These are phyloP conservation scores for Spilosoma lubricipeda DNA, from an alignment of 2,888 invertebrate species.

Conservation along the genomic window DNA sequence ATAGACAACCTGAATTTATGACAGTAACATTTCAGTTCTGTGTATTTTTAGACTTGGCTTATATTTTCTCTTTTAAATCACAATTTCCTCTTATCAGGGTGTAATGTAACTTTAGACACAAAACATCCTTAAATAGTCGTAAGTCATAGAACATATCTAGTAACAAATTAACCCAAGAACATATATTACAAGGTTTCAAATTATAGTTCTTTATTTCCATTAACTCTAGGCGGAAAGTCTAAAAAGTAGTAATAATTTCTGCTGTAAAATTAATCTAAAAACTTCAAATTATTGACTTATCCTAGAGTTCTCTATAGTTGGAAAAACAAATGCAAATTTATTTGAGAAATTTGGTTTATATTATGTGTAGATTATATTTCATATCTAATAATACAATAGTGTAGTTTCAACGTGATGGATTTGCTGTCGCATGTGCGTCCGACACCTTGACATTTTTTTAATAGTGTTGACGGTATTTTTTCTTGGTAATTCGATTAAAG, in stretches of 20 bases:
- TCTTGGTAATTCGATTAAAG: slow-evolving; percentile 36
- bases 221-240: neutral
- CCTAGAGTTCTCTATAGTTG: neutral
- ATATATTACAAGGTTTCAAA: neutral
- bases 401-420: slow-evolving; percentile 39
- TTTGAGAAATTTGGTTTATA: neutral
- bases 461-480: slow-evolving; percentile 37
- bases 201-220: neutral
- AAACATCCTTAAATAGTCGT: neutral
- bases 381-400: slow-evolving; percentile 11
- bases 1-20: neutral
- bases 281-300: neutral
- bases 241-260: neutral
- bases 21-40: neutral
- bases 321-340: neutral
- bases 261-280: neutral
- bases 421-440: slow-evolving; percentile 35
- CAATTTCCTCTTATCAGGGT: too few species aligned
- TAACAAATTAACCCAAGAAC: neutral
- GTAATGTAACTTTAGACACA: too few species aligned
- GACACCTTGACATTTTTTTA: slow-evolving; percentile 40
- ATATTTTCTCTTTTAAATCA: too few species aligned
- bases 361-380: neutral
- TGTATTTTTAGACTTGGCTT: too few species aligned
- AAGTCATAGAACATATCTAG: neutral